These are phyloP conservation scores for Arothron firmamentum DNA, from an alignment of 2,113 vertebrate species.

Conservation along the genomic window DNA sequence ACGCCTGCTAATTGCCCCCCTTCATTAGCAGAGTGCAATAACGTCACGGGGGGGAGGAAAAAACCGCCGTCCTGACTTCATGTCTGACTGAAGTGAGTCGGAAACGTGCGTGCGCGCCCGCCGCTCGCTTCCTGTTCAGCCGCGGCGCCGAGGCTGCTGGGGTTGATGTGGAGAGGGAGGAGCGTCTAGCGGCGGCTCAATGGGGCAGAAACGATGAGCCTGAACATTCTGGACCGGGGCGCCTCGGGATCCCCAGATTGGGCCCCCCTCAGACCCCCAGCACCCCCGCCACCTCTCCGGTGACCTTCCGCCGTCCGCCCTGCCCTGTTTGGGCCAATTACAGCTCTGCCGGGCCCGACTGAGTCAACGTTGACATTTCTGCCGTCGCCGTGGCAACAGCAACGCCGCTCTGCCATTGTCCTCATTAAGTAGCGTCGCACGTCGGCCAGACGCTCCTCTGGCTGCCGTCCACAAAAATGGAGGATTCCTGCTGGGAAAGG, in stretches of 20 bases:
- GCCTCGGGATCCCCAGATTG: no score
- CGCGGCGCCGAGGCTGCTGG: conserved; percentile 58
- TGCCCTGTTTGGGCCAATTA: conserved; percentile 53
- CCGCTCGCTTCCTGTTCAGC: conserved; percentile 42
- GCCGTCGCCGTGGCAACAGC: conserved; percentile 44
- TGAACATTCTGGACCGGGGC: no score
- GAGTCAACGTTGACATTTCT: conserved; percentile 54
- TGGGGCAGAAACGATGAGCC: conserved; percentile 58
- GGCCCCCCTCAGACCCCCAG: no score
- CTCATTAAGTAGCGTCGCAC: conserved; percentile 38
- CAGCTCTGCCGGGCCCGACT: conserved; percentile 25
- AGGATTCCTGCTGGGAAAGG: conserved; percentile 2
- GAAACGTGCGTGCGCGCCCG: conserved; percentile 51
- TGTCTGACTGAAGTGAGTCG: conserved; percentile 68
- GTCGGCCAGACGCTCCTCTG: conserved; percentile 39
- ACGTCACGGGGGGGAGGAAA: conserved; percentile 40
- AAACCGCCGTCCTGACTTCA: conserved; percentile 51
- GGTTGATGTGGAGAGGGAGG: conserved; percentile 55
- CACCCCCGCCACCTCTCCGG: neutral
- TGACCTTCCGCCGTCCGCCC: conserved; percentile 6
- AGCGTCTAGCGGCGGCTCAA: conserved; percentile 41
- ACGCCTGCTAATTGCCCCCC: conserved; percentile 58
- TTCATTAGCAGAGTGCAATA: conserved; percentile 59
- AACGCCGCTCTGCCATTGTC: conserved; percentile 34
- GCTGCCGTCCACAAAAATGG: conserved; percentile 22